Evolutionary conservation across 2,797 vertebrate species (phyloP).

Genomic region (Masticophis lateralis): DNA sequence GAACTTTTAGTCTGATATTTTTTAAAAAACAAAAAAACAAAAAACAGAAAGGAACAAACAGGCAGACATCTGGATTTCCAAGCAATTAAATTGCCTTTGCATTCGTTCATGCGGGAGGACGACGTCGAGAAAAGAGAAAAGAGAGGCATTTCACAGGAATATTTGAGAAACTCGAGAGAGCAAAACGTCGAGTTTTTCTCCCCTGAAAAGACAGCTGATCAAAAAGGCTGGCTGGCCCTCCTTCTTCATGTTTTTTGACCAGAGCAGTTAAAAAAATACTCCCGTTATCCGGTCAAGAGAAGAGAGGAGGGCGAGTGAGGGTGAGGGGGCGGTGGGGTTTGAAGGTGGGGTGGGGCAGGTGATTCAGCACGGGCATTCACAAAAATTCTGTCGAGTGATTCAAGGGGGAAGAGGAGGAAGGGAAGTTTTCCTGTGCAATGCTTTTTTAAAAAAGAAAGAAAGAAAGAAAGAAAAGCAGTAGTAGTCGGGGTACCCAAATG

Average conservation of each 20-base stretch:
- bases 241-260: conserved; percentile 67
- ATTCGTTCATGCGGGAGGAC: conserved; percentile 98
- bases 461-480: background rate
- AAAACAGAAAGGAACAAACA: conserved; percentile 59
- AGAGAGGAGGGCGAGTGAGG: conserved; percentile 43
- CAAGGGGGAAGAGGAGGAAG: too few relatives aligned
- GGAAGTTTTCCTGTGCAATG: too few relatives aligned
- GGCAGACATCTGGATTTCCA: conserved; percentile 83
- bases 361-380: too few relatives aligned
- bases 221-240: conserved; percentile 50
- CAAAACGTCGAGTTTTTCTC: conserved; percentile 53
- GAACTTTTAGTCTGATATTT: conserved; percentile 74
- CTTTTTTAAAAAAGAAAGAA: too few relatives aligned
- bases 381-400: too few relatives aligned
- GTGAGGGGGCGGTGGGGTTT: too few relatives aligned
- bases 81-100: conserved; percentile 89
- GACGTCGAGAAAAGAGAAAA: conserved; percentile 52
- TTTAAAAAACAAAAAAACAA: background rate
- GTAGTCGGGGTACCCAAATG: conserved; percentile 82
- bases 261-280: conserved; percentile 69
- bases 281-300: conserved; percentile 65
- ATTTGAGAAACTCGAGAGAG: conserved; percentile 77
- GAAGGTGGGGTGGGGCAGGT: too few relatives aligned
- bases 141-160: conserved; percentile 98
- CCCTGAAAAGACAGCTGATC: conserved; percentile 56